phyloP scores from a whole-genome alignment of 2,797 vertebrate genomes.

The Lacerta viridis region DNA sequence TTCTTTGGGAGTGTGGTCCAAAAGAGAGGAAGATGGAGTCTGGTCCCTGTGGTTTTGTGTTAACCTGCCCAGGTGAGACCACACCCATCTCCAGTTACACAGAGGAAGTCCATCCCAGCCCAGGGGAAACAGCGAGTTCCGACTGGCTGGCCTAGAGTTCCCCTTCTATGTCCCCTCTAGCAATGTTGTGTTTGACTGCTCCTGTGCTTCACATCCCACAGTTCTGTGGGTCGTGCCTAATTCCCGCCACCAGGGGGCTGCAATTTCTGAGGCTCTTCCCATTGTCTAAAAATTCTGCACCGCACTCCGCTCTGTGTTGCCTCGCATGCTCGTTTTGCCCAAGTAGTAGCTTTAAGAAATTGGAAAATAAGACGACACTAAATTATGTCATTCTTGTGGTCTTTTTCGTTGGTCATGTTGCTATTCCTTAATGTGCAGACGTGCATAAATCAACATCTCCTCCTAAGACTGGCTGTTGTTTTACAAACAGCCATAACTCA shows the following conservation, averaged over 20 bases:
- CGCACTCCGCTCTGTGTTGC: background rate
- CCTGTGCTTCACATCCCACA: background rate
- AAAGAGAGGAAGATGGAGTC: too few species aligned
- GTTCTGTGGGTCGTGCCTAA: background rate
- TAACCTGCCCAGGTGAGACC: too few species aligned
- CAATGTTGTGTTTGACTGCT: too few species aligned
- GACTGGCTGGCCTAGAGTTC: too few species aligned
- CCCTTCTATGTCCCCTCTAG: too few species aligned
- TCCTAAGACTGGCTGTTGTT: constrained; percentile 33
- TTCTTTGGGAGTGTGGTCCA: too few species aligned
- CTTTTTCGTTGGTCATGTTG: constrained; percentile 43
- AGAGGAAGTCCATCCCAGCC: too few species aligned
- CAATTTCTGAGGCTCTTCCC: background rate
- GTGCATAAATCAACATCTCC: constrained; percentile 42
- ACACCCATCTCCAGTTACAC: too few species aligned
- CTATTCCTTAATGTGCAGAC: constrained; percentile 58
- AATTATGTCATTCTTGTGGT: constrained; percentile 51
- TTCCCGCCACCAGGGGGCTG: background rate
- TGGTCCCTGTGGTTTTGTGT: too few species aligned
- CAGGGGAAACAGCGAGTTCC: too few species aligned
- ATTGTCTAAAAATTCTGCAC: background rate
- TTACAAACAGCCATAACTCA: constrained; percentile 55
- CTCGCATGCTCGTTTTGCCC: constrained; percentile 20
- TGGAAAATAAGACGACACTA: constrained; percentile 23
- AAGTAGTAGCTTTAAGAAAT: constrained; percentile 9